Conservation (phyloP, 1,140 invertebrate genomes). For the Danaus plexippus region DNA sequence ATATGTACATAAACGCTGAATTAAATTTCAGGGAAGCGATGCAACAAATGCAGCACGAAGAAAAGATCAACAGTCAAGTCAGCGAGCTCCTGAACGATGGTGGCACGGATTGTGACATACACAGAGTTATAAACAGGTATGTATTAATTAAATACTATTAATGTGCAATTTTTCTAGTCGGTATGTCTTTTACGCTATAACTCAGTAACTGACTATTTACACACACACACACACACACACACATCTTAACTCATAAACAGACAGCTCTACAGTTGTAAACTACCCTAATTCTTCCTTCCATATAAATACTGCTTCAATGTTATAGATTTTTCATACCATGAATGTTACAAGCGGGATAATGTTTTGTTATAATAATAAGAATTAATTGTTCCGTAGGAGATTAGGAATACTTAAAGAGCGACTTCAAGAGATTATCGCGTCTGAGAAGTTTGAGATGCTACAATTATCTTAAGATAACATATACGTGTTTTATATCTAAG, state of each 20-base stretch:
- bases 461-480: slow-evolving; percentile 5
- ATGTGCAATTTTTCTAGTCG: no score
- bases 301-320: no score
- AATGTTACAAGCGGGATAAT: no score
- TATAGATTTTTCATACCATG: no score
- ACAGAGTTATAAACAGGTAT: slow-evolving; percentile 61
- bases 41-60: slow-evolving; percentile 69
- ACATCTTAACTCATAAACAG: no score
- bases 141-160: slow-evolving; percentile 2
- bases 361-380: no score
- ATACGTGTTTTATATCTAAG: neutral
- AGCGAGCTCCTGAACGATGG: slow-evolving; percentile 30
- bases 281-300: no score
- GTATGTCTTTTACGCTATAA: no score
- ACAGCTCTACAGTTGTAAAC: no score
- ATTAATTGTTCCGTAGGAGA: slow-evolving; percentile 24
- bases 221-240: no score
- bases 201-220: no score
- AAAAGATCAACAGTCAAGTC: slow-evolving; percentile 45
- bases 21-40: slow-evolving; percentile 58
- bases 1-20: no score
- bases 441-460: slow-evolving; percentile 26
- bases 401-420: slow-evolving; percentile 42
- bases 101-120: slow-evolving; percentile 28
- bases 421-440: slow-evolving; percentile 50